Evolutionary conservation across 2,888 invertebrate genomes (phyloP), one percentile per base, ranked within the genome.

Genomic region (Venusia cambrica): DNA sequence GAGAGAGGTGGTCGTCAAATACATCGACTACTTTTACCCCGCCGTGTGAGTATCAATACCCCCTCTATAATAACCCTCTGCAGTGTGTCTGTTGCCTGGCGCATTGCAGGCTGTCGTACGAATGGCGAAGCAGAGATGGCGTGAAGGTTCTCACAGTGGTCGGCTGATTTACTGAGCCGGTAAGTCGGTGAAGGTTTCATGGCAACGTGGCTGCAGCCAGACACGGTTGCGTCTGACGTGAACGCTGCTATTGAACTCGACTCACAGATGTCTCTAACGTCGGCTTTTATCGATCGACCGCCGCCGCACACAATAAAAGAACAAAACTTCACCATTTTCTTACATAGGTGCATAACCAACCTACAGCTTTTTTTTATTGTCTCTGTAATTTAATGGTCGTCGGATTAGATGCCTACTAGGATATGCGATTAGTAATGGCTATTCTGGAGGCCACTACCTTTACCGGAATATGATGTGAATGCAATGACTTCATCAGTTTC

Each of bases 21-120:
- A 92, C 78, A 90, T 92, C 62, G 91, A 92, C 84, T 91, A 91
- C 77, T 91, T 92, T 81, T 89, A 91, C 66, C 92, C 91, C 58
- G 89, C 91, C 59, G 89, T 90, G 92, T 91, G 73, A 92, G 91
- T 91, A n/a, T n/a, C n/a, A n/a, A n/a, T n/a, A 81, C 62, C 55
- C 51, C 66, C 70, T 57, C 50, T 27, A 31, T 21, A 24, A 20
- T 31, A 35, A 19, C 16, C 20, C 38, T 27, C 28, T 43, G 47
- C 51, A 47, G 39, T 41, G 44, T 56, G 38, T 50, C 45, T 35
- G 37, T 43, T 50, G 50, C 40, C 51, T 67, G 71, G 48, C 75
- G 76, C 78, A 76, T 64, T 80, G 79, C 78, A 65, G 79, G 44
- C 60, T 46, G 43, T 37, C 38, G 37, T 39, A 41, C 45, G 41